These are phyloP conservation scores for Willisornis vidua DNA, from an alignment of 2,113 vertebrate genomes.

Conservation along the genomic window DNA sequence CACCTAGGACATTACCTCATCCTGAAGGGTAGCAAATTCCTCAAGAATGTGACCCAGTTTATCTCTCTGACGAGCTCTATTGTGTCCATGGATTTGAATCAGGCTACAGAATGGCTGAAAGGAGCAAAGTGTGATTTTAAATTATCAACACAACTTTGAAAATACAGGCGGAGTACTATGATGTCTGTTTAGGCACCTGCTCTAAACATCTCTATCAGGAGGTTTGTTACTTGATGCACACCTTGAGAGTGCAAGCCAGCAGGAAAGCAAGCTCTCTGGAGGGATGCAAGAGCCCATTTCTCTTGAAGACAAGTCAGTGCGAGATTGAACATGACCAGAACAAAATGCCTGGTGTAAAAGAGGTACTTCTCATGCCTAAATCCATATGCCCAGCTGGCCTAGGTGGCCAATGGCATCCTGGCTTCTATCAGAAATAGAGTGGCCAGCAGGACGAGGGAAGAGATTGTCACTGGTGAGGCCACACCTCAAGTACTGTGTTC, in stretches of 20 bases:
- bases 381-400: background rate
- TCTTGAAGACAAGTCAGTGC: background rate
- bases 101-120: slow-evolving; percentile 95
- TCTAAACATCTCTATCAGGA: background rate
- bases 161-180: background rate
- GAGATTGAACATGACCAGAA: background rate
- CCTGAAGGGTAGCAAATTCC: slow-evolving; percentile 96
- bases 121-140: background rate
- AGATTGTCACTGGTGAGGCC: background rate
- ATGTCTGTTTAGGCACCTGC: background rate
- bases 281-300: background rate
- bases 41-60: slow-evolving; percentile 98
- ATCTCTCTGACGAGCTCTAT: slow-evolving; percentile 95
- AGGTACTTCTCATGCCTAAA: background rate
- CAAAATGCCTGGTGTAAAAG: background rate
- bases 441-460: background rate
- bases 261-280: background rate
- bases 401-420: background rate
- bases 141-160: background rate
- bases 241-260: background rate
- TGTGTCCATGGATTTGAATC: slow-evolving; percentile 98
- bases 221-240: background rate
- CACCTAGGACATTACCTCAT: slow-evolving; percentile 83
- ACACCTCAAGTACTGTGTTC: accelerated
- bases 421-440: background rate